Base-by-base conservation (phyloP, 2,113 vertebrate species). In the Phylloscopus trochilus region DNA sequence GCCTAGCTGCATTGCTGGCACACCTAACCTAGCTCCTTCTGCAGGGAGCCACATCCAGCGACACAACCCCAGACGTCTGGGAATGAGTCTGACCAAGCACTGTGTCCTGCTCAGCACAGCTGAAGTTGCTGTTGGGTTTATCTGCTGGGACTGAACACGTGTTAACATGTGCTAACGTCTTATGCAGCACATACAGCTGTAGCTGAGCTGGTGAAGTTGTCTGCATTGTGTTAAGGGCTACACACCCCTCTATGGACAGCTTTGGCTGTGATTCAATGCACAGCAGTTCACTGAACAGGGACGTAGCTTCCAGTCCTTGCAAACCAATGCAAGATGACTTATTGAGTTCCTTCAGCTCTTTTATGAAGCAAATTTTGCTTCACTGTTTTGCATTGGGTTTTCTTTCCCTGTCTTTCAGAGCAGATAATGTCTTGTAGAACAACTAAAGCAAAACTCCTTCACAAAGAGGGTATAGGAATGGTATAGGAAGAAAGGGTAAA, bases 181-280 rank as follows among this genome's bases (percentile, higher is more conserved):
- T 17, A 17, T 10, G 10, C 20, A 67, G 58, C 33, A 35, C 18
- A 37, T 3, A 15, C 0, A 0, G 21, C 24, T 68, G 31, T 20
- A 47, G 3, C 51, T 41, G 69, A 70, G 64, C 51, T n/a, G 19
- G 21, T 41, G 51, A 62, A 53, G 73, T 24, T 70, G 60, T 18
- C 63, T 11, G 6, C 5, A 7, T 14, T 47, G 33, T 30, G 37
- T 31, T 41, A 64, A 47, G 41, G 31, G 31, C 26, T 44, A 27
- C n/a, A 53, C 21, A 75, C 4, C 6, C 18, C 44, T 16, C 2
- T 6, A n/a, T 0, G 0, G 35, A n/a, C 43, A n/a, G 18, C 33
- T 67, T 49, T 23, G 59, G 12, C 39, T 70, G 33, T 43, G 56
- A 87, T 51, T 46, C 31, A 78, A 10, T 31, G 30, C 5, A 11